Evolutionary conservation across 2,888 invertebrate genomes (phyloP).

Genomic region (Tolmerus cingulatus): DNA sequence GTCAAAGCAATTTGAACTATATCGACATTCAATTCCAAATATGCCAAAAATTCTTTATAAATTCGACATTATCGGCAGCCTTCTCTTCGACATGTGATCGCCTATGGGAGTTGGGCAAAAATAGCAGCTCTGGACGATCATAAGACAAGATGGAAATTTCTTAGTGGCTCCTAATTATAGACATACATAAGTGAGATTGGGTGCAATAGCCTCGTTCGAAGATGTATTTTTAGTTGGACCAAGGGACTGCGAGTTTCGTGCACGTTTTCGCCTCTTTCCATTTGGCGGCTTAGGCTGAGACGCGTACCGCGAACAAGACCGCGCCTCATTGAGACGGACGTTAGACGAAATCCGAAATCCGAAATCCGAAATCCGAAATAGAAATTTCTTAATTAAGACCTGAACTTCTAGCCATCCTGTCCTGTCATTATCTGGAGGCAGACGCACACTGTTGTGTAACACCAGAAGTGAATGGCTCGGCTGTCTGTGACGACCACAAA

Average conservation of each 20-base stretch:
- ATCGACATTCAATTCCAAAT: background rate
- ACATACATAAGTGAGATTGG: slow-evolving; percentile 24
- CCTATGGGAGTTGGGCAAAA: background rate
- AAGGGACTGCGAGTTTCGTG: slow-evolving; percentile 26
- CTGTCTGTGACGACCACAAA: background rate
- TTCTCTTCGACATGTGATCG: background rate
- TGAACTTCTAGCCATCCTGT: slow-evolving; percentile 15
- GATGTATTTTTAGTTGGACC: slow-evolving; percentile 40
- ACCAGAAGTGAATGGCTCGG: slow-evolving; percentile 10
- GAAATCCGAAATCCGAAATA: slow-evolving; percentile 41
- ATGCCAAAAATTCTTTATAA: slow-evolving; percentile 17
- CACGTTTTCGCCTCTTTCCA: slow-evolving; percentile 11
- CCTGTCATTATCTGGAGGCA: slow-evolving; percentile 15
- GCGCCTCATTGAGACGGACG: background rate
- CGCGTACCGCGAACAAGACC: background rate
- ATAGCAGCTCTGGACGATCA: slow-evolving; percentile 35
- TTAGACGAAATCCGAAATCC: slow-evolving; percentile 38
- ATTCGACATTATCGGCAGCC: background rate
- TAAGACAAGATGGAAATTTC: slow-evolving; percentile 34
- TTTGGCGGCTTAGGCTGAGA: background rate
- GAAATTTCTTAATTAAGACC: slow-evolving; percentile 41
- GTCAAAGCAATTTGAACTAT: background rate
- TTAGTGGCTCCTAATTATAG: slow-evolving; percentile 31
- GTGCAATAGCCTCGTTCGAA: slow-evolving; percentile 39
- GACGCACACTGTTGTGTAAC: slow-evolving; percentile 3